These are phyloP conservation scores for Xiphophorus birchmanni DNA, from an alignment of 2,797 vertebrate genomes.

Conservation along the genomic window DNA sequence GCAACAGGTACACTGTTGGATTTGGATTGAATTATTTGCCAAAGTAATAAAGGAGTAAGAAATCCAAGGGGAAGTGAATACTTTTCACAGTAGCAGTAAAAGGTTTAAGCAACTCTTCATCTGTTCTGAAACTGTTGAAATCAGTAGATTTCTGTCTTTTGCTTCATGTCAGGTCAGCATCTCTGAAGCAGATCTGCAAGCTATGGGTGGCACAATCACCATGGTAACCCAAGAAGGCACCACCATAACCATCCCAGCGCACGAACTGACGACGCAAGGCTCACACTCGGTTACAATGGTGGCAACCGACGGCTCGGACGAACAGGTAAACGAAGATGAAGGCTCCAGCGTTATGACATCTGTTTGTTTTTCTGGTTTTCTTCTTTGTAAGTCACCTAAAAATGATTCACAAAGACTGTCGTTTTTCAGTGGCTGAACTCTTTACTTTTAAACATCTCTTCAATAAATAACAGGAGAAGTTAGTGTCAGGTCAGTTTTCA, in stretches of 20 bases:
- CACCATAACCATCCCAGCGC: constrained; percentile 95
- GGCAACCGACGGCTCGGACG: constrained; percentile 91
- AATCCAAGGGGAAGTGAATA: too few species aligned
- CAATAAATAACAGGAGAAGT: too few species aligned
- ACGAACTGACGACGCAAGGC: constrained; percentile 90
- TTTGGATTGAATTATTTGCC: background rate
- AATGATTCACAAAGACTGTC: background rate
- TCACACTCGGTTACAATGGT: constrained; percentile 95
- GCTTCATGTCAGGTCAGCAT: constrained; percentile 88
- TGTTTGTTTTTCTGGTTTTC: background rate
- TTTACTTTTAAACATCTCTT: too few species aligned
- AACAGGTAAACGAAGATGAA: constrained; percentile 83
- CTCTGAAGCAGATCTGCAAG: constrained; percentile 94
- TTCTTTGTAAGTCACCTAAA: background rate
- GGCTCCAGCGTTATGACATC: background rate
- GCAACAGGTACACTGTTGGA: constrained; percentile 60
- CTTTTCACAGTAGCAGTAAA: background rate
- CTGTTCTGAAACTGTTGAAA: background rate
- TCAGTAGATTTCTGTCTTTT: background rate
- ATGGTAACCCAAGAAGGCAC: constrained; percentile 99
- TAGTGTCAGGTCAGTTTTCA: background rate
- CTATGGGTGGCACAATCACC: constrained; percentile 94
- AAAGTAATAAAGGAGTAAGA: too few species aligned
- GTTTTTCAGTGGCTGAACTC: too few species aligned
- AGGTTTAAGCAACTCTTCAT: background rate